Base-by-base conservation (phyloP, 2,113 vertebrate species). In the Chloroceryle aenea region DNA sequence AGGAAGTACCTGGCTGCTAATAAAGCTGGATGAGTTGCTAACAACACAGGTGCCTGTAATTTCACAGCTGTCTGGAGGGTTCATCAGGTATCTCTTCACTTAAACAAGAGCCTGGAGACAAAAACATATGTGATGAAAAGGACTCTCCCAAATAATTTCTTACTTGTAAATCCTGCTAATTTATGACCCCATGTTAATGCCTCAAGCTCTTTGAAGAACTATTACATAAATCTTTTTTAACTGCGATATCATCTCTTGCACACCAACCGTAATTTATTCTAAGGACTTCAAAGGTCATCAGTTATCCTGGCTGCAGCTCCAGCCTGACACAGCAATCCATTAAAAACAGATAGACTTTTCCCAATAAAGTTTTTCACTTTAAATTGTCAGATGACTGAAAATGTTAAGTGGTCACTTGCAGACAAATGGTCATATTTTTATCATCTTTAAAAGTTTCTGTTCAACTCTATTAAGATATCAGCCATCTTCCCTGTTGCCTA, bases 171-270 rank as follows among this genome's bases (percentile, higher is more conserved):
- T 97, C 76, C 79, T 88, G 53, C 50, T 97, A 96, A 97, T 98
- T 97, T 96, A 97, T 97, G 90, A 96, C 73, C 18, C 73, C 67
- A 50, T 96, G 90, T 80, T 97, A 97, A 97, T 93, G 74, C 92
- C 80, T 94, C 19, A 15, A 89, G 76, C 76, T 97, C 82, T 97
- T 90, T 96, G 90, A 97, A 97, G 95, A 97, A 89, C 94, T 96
- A 88, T 94, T 96, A 91, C 85, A 98, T 97, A 98, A 98, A 97
- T 98, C 95, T 97, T 97, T 97, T 97, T 97, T 95, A 98, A 98
- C 95, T 95, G 80, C 76, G 96, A 94, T 96, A 95, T 98, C 94
- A 88, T 97, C 93, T 97, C 89, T 92, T 93, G 56, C 78, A 97
- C 88, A 97, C 90, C 97, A 97, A 97, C 88, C 79, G 87, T 93